Percentiles rank a stretch among this genome's conserved stretches.
Conservation (phyloP, 2,113 vertebrate species). For the Podiceps cristatus region DNA sequence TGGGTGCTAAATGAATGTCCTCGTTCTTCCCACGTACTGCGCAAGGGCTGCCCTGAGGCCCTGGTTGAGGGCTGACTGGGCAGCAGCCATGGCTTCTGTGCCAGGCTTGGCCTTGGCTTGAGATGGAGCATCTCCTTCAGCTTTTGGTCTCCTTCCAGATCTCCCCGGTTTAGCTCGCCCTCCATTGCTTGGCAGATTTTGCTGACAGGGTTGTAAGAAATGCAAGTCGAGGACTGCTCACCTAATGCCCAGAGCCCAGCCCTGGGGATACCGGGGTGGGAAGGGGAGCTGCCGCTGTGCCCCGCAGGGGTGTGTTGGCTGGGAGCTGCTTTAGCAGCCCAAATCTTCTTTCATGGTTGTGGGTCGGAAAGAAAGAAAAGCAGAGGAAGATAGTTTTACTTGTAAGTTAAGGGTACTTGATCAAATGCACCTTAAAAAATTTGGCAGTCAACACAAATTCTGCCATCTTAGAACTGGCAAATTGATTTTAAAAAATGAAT, state of each 20-base stretch:
- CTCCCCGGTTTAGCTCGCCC: accelerated
- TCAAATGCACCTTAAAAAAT: not conserved
- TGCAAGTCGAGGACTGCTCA: not conserved
- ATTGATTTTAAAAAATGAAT: not conserved
- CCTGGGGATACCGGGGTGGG: not conserved
- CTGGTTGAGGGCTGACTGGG: not conserved
- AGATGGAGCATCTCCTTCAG: not conserved
- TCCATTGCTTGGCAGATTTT: not conserved
- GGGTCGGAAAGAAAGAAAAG: not conserved
- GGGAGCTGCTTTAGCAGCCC: not conserved
- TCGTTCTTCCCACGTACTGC: not conserved
- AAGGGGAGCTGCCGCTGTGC: not conserved
- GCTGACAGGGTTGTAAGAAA: not conserved
- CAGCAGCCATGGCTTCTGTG: not conserved
- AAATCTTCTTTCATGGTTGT: not conserved
- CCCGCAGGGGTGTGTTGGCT: not conserved
- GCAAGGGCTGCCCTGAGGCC: accelerated
- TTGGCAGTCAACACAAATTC: not conserved
- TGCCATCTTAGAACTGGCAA: not conserved
- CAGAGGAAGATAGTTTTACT: not conserved
- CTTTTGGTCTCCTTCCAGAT: not conserved
- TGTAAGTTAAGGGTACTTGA: not conserved
- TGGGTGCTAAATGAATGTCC: not conserved
- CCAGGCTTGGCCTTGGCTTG: not conserved
- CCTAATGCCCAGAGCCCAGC: not conserved